A percentile compares a stretch with the other conserved stretches of the same genome.
Evolutionary conservation across 2,113 vertebrate genomes (phyloP).

Genomic region (Anser cygnoides): DNA sequence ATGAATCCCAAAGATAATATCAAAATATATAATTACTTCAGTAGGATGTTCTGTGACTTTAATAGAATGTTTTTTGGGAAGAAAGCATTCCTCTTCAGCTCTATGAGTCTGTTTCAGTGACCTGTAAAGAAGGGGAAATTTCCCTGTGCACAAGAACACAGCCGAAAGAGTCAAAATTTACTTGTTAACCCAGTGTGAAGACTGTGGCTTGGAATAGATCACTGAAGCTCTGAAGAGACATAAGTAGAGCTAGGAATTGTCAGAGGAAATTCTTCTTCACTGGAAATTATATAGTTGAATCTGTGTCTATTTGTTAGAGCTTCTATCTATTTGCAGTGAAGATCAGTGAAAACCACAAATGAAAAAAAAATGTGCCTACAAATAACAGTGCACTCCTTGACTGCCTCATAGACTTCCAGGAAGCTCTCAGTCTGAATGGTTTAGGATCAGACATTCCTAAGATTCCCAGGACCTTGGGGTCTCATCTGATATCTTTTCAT

Average conservation of each 20-base stretch:
- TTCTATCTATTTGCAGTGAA: neutral
- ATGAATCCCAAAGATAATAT: neutral
- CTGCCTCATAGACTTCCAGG: neutral
- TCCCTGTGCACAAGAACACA: neutral
- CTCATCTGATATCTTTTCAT: neutral
- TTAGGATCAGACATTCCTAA: neutral
- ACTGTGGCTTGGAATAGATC: neutral
- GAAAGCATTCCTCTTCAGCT: neutral
- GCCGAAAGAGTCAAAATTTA: neutral
- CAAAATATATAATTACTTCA: neutral
- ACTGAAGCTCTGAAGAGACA: neutral
- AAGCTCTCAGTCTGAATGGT: neutral
- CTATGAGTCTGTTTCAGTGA: neutral
- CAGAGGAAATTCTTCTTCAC: neutral
- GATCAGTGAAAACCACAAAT: neutral
- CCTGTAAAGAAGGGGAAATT: neutral
- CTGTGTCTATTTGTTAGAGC: neutral
- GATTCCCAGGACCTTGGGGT: neutral
- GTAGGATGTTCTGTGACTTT: neutral
- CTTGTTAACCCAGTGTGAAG: neutral
- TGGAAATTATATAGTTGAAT: neutral
- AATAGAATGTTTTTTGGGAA: rapidly evolving
- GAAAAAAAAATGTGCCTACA: neutral
- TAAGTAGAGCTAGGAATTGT: neutral
- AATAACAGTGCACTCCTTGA: neutral